Base-by-base conservation (phyloP, 2,888 invertebrate genomes). In the Agonopterix arenella region DNA sequence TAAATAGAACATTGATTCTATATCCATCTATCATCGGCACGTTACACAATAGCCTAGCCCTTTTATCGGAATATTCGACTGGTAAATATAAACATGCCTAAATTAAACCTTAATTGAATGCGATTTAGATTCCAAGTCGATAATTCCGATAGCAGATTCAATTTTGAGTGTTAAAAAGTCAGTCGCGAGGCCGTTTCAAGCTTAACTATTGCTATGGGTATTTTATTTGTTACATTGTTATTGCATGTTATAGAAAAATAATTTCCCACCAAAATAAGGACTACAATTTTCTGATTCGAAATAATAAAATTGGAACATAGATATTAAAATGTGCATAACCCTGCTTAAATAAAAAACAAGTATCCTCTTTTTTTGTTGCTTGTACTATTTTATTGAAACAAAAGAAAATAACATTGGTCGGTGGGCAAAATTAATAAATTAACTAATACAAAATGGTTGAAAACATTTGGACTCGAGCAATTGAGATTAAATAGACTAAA, bases 401-500 rank as follows among this genome's bases (percentile, higher is more conserved):
- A 67, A 52, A 51, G 40, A 47, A 36, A 40, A 40, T n/a, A 40
- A 40, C 28, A 28, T 40, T 9, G 40, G n/a, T 50, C 82, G 81
- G 82, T 81, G 81, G 81, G 81, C 56, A 63, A 63, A 57, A 63
- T 62, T 56, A 60, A 63, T 64, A 68, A 67, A 67, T 70, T 45
- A 36, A 28, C 28, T 45, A 45, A 45, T 13, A 45, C 36, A 61
- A 40, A 59, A 57, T 62, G 52, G 53, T 57, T 56, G 48, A 55
- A 60, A 54, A 61, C 53, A 60, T 62, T 67, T 58, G 52, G 51
- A 62, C 50, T 50, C 47, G 65, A 28, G 28, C 28, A 28, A 28
- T 28, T 28, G 28, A 28, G 1, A 28, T 28, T 28, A 28, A 28
- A 28, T 28, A 5, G 5, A 28, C 28, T 5, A 28, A 2, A 7